These are phyloP conservation scores for Tragelaphus imberbis DNA, from an alignment of 2,113 vertebrate genomes.

Conservation along the genomic window DNA sequence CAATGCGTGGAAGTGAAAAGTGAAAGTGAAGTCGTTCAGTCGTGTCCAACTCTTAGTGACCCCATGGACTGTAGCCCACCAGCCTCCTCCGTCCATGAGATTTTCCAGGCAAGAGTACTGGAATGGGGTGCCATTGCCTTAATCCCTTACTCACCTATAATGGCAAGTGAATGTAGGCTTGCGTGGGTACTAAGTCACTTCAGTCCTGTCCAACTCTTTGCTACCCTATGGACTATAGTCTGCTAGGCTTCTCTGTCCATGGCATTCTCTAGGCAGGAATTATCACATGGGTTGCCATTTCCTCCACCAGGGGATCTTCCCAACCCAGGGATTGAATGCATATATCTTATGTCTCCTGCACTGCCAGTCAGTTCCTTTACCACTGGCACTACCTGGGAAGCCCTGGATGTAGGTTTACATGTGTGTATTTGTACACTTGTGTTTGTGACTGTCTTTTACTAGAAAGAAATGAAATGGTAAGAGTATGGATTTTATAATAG, in stretches of 20 bases:
- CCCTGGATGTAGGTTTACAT: background rate
- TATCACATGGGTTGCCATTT: rapidly evolving
- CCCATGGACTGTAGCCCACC: no score
- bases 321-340: background rate
- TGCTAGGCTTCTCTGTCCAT: background rate
- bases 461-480: background rate
- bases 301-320: background rate
- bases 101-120: no score
- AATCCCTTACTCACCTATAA: background rate
- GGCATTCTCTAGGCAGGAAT: background rate
- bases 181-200: no score
- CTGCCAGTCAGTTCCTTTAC: background rate
- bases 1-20: no score
- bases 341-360: background rate
- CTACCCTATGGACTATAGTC: background rate
- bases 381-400: background rate
- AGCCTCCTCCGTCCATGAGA: no score
- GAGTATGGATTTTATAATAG: background rate
- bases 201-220: no score
- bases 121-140: no score
- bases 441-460: background rate
- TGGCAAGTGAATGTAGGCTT: background rate
- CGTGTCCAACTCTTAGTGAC: no score
- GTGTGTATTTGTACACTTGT: background rate
- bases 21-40: no score